Evolutionary conservation across 2,888 invertebrate genomes (phyloP).

Genomic region (Chrysotoxum bicinctum): DNA sequence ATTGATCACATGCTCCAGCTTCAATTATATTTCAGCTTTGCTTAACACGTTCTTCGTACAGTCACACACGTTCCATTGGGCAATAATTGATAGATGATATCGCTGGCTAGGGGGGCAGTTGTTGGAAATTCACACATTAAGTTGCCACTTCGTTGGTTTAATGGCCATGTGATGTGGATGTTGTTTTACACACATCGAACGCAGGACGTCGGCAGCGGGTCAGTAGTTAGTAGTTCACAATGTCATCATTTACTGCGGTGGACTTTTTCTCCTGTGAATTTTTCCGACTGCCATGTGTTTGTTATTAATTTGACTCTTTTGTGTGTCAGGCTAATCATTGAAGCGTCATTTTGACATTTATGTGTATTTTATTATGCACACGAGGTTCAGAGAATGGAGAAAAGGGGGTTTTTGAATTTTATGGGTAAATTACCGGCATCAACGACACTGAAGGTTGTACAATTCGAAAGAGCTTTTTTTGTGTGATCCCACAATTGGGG

Average conservation of each 20-base stretch:
- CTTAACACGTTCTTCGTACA: neutral
- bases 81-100: neutral
- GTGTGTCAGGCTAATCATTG: slow-evolving; percentile 51
- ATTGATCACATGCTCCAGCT: slow-evolving; percentile 61
- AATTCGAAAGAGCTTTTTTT: slow-evolving; percentile 27
- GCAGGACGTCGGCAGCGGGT: slow-evolving; percentile 9
- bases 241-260: slow-evolving; percentile 7
- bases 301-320: slow-evolving; percentile 50
- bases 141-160: slow-evolving; percentile 20
- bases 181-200: slow-evolving; percentile 5
- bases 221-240: slow-evolving; percentile 15
- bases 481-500: neutral
- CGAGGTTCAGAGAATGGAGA: neutral
- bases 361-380: slow-evolving; percentile 21
- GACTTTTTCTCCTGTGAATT: slow-evolving; percentile 6
- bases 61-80: slow-evolving; percentile 12
- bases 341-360: slow-evolving; percentile 58
- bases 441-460: slow-evolving; percentile 56
- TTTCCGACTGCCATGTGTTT: slow-evolving; percentile 26
- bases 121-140: slow-evolving; percentile 3
- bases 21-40: neutral
- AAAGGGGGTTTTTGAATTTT: slow-evolving; percentile 37
- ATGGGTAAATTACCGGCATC: slow-evolving; percentile 62
- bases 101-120: neutral
- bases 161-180: neutral